Base-by-base conservation (phyloP, 2,113 vertebrate genomes). In the Festucalex cinctus region DNA sequence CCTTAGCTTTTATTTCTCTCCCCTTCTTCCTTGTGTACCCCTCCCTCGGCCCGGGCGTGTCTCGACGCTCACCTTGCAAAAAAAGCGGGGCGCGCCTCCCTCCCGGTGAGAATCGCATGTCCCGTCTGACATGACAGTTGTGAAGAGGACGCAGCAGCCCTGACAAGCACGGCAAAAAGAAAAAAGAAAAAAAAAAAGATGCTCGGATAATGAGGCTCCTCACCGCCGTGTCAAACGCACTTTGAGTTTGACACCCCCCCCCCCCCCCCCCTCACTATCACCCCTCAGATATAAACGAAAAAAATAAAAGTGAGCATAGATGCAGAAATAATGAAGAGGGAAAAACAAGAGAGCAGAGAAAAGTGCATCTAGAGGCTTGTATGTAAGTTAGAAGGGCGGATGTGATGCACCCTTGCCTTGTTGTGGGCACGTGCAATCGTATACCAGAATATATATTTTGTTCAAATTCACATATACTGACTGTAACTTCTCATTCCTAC, bases 171-270 rank as follows among this genome's bases (percentile, higher is more conserved):
- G 85, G 78, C 85, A 20, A 22, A n/a, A n/a, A n/a, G n/a, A 39
- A 61, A 37, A 39, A 80, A 69, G 64, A 67, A 7, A 10, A 19
- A 37, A 60, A 37, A 37, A 80, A 67, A 66, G 70, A 78, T 85
- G 70, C 82, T 84, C 76, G 74, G 77, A 86, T 90, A 90, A 90
- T 88, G 88, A 90, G 86, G 86, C 84, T 81, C 76, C 84, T 86
- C 84, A 86, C 88, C 86, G 80, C 85, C 32, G 75, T 84, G 86
- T 87, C 81, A 88, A 84, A 88, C 63, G 73, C 74, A 76, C 71
- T 79, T 56, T 71, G 70, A 73, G 76, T 67, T 77, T 61, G 62
- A 56, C n/a, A 51, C 70, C 58, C 46, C 37, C 12, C 54, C 41
- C 35, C 9, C 13, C 58, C 46, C 32, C 12, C 48, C 41, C 26